A percentile compares a stretch with the other conserved stretches of the same genome.
These are phyloP conservation scores for Parthenolecanium corni DNA, from an alignment of 2,888 invertebrate species.

Conservation along the genomic window DNA sequence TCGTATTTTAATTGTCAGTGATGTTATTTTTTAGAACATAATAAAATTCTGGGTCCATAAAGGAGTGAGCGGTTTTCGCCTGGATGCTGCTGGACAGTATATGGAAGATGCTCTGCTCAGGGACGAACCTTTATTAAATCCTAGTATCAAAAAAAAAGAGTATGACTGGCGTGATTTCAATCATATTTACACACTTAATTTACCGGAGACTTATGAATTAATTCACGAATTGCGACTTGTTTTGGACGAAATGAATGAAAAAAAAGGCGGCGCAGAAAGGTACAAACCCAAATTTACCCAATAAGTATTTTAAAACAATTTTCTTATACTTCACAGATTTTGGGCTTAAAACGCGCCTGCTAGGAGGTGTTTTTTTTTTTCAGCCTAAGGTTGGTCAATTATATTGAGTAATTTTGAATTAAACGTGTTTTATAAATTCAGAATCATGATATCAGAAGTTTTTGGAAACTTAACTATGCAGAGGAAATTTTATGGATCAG, in stretches of 20 bases:
- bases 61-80: conserved; percentile 28
- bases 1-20: too few relatives aligned
- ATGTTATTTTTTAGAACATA: conserved; percentile 12
- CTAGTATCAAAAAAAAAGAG: neutral
- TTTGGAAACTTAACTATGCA: too few relatives aligned
- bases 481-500: too few relatives aligned
- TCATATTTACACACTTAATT: conserved; percentile 17
- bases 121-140: conserved; percentile 13
- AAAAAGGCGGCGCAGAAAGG: conserved; percentile 3
- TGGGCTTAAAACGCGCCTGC: too few relatives aligned
- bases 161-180: neutral
- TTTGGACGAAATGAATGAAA: conserved; percentile 8
- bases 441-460: too few relatives aligned
- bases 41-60: conserved; percentile 29
- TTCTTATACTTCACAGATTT: neutral
- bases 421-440: too few relatives aligned
- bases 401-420: too few relatives aligned
- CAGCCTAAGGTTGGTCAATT: too few relatives aligned
- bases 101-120: conserved; percentile 16
- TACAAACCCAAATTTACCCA: too few relatives aligned
- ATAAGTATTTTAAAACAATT: neutral
- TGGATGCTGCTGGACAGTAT: neutral
- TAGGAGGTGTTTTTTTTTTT: too few relatives aligned
- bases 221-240: conserved; percentile 15
- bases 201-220: conserved; percentile 14